A percentile compares a stretch with the other conserved stretches of the same genome.
Evolutionary conservation across 2,888 invertebrate species (phyloP).

Genomic region (Portevinia maculata): DNA sequence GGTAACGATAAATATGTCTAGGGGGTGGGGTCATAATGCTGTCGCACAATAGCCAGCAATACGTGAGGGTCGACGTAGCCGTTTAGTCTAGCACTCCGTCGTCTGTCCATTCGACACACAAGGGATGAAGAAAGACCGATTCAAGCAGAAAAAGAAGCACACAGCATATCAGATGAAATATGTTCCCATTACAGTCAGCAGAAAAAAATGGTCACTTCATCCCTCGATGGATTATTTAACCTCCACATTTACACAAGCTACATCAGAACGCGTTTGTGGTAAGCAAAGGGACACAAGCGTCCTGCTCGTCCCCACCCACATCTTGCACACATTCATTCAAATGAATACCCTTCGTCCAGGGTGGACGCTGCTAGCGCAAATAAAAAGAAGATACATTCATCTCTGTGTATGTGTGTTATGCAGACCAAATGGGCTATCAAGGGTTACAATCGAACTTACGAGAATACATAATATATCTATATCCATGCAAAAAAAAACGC

Average conservation of each 20-base stretch:
- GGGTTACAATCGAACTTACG: slow-evolving; percentile 69
- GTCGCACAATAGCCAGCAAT: slow-evolving; percentile 62
- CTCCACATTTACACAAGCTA: slow-evolving; percentile 69
- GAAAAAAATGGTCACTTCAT: slow-evolving; percentile 73
- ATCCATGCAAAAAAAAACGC: slow-evolving; percentile 32
- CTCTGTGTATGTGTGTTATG: slow-evolving; percentile 20
- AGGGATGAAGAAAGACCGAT: slow-evolving; percentile 57
- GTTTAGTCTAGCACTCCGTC: slow-evolving; percentile 47
- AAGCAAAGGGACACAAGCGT: slow-evolving; percentile 66
- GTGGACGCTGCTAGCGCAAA: slow-evolving; percentile 48
- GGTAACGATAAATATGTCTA: slow-evolving; percentile 39
- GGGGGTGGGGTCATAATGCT: slow-evolving; percentile 68
- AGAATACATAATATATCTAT: slow-evolving; percentile 1
- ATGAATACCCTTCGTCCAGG: slow-evolving; percentile 29
- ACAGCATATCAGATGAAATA: slow-evolving; percentile 70
- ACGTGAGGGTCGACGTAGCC: slow-evolving; percentile 47
- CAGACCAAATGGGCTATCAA: slow-evolving; percentile 70
- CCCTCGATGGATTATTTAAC: slow-evolving; percentile 64
- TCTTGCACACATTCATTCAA: slow-evolving; percentile 50
- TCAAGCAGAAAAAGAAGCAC: slow-evolving; percentile 56
- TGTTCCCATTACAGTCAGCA: slow-evolving; percentile 72
- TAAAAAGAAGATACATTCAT: slow-evolving; percentile 49
- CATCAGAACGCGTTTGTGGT: slow-evolving; percentile 69
- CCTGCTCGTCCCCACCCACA: slow-evolving; percentile 58
- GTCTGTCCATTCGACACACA: slow-evolving; percentile 46